Percentiles rank a stretch among this genome's conserved stretches.
phyloP scores from a whole-genome alignment of 2,113 vertebrate genomes.

The Camelus dromedarius region DNA sequence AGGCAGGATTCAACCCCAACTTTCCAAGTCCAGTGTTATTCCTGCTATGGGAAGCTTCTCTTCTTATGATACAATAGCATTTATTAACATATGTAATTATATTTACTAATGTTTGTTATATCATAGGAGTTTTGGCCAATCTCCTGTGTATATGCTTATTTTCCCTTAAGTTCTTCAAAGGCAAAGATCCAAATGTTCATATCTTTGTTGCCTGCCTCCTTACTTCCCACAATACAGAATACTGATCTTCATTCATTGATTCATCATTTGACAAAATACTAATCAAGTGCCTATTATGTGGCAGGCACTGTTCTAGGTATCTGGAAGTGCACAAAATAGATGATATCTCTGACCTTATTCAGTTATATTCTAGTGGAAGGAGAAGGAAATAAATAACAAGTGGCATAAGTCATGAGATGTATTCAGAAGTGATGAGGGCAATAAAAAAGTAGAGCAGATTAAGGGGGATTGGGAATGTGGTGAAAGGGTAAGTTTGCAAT shows the following conservation, averaged over 20 bases:
- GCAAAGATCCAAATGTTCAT: not conserved
- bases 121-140: not conserved
- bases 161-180: not conserved
- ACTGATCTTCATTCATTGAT: not conserved
- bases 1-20: slow-evolving; percentile 2
- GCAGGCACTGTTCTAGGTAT: not conserved
- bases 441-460: not conserved
- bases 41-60: not conserved
- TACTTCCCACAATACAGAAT: not conserved
- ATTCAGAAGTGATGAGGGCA: not conserved
- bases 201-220: not conserved
- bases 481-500: not conserved
- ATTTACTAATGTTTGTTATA: slow-evolving; percentile 32
- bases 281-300: not conserved
- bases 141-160: slow-evolving; percentile 28
- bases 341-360: not conserved
- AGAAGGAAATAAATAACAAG: slow-evolving; percentile 46
- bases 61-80: not conserved
- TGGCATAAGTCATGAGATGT: not conserved
- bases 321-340: not conserved
- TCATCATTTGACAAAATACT: not conserved
- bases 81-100: not conserved
- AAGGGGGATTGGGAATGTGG: not conserved
- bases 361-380: not conserved
- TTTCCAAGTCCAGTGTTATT: not conserved